Conservation (phyloP, 2,888 invertebrate genomes). For the Melieria omissa region DNA sequence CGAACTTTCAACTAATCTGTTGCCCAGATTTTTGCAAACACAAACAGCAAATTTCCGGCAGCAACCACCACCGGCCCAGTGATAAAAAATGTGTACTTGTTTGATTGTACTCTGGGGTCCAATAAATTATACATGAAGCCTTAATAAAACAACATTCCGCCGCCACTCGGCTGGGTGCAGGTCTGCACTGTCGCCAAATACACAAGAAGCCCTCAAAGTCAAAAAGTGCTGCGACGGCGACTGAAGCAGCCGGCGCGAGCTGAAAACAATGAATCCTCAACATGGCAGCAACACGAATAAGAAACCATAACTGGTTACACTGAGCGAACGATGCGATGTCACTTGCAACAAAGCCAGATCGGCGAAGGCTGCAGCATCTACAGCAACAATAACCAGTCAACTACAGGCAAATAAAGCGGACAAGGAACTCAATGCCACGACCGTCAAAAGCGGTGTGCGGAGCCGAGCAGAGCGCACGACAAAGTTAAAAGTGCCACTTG, state of each 20-base stretch:
- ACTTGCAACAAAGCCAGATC: too few species aligned
- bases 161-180: neutral
- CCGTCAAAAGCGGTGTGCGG: neutral
- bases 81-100: slow-evolving; percentile 20
- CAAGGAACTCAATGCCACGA: too few species aligned
- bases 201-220: too few species aligned
- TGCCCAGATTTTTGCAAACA: neutral
- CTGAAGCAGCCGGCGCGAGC: too few species aligned
- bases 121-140: slow-evolving; percentile 31
- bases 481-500: neutral
- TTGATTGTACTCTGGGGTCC: slow-evolving; percentile 27
- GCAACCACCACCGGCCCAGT: neutral
- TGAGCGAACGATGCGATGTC: too few species aligned
- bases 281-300: too few species aligned
- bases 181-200: neutral
- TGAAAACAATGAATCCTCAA: too few species aligned
- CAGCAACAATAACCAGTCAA: too few species aligned
- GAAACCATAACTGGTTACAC: too few species aligned
- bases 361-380: too few species aligned
- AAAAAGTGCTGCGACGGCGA: too few species aligned
- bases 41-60: neutral
- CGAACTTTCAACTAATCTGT: slow-evolving; percentile 16
- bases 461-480: neutral
- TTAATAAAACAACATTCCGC: slow-evolving; percentile 19
- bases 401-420: too few species aligned